These are phyloP conservation scores for Osedax frankpressi DNA, from an alignment of 2,888 invertebrate species.

Conservation along the genomic window DNA sequence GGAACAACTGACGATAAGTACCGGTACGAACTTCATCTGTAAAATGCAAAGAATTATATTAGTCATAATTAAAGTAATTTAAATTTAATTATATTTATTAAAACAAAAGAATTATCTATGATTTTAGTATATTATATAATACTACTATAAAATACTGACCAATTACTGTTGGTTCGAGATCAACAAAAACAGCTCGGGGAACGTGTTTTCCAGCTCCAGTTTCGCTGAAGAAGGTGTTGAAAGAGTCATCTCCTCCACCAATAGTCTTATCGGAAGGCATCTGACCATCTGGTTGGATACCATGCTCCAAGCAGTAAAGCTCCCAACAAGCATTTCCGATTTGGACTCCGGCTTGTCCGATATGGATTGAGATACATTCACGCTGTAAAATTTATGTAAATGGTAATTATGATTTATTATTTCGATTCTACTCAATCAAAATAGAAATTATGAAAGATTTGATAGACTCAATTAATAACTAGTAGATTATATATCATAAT, in stretches of 20 bases:
- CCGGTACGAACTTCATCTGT: constrained; percentile 35
- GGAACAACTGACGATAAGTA: constrained; percentile 34
- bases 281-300: constrained; percentile 50
- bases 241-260: constrained; percentile 63
- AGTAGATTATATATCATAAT: too few relatives aligned
- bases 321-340: constrained; percentile 53
- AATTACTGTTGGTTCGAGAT: constrained; percentile 89
- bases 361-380: constrained; percentile 49
- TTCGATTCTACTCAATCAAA: not conserved
- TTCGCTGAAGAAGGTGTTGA: constrained; percentile 66
- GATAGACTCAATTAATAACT: too few relatives aligned
- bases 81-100: not conserved
- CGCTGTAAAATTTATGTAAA: constrained; percentile 36
- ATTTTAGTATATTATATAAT: too few relatives aligned
- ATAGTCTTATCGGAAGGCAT: constrained; percentile 69
- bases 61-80: not conserved
- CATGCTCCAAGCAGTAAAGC: constrained; percentile 52
- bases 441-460: too few relatives aligned
- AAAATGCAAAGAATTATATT: not conserved
- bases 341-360: constrained; percentile 50
- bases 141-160: constrained; percentile 24
- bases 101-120: not conserved
- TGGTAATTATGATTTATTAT: not conserved
- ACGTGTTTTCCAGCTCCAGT: constrained; percentile 91
- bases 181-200: constrained; percentile 79